Base-by-base conservation (phyloP, 1,140 invertebrate species). In the Ruditapes philippinarum region DNA sequence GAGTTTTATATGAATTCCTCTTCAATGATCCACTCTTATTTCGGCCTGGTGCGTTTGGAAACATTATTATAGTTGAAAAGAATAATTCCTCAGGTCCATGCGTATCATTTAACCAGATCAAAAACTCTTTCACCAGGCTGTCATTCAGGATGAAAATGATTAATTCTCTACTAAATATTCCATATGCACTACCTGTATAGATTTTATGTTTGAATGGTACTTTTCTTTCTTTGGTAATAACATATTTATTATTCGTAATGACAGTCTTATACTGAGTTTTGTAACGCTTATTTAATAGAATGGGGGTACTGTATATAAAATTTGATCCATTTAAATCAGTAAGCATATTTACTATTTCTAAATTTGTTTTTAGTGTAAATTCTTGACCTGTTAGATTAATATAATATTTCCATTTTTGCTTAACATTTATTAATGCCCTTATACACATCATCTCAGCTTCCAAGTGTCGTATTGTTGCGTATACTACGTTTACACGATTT, bases 311-410 rank as follows among this genome's bases (percentile, higher is more conserved):
- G 78, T 86, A 70, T 1, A 95, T 92, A 74, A 94, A 91, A 89
- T 94, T 95, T 14, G 92, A 87, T 5, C 93, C 94, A 33, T 93
- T 88, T 4, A 93, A 81, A 25, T 65, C 62, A 54, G 91, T 88
- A 17, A 94, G 78, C 38, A 94, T 93, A 81, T 88, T 81, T 0
- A 94, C 92, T 14, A 94, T 90, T 91, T 95, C 94, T 14, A 91
- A 73, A 70, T 95, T 95, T 57, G 95, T 94, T 54, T 86, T 93
- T 5, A 95, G 79, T 22, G 94, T 94, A 57, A 95, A 94, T 81
- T 95, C 94, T 62, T 94, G 93, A 2, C 94, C 94, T 0, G 94
- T 89, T 31, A 95, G 74, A 82, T 95, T 95, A 1, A 95, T 93
- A 74, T 94, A 93, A 83, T 95, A 95, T 88, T 93, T 93, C 95